Evolutionary conservation across 2,113 vertebrate genomes (phyloP), one percentile per base, ranked within the genome.

Genomic region (Catharus fuscescens): DNA sequence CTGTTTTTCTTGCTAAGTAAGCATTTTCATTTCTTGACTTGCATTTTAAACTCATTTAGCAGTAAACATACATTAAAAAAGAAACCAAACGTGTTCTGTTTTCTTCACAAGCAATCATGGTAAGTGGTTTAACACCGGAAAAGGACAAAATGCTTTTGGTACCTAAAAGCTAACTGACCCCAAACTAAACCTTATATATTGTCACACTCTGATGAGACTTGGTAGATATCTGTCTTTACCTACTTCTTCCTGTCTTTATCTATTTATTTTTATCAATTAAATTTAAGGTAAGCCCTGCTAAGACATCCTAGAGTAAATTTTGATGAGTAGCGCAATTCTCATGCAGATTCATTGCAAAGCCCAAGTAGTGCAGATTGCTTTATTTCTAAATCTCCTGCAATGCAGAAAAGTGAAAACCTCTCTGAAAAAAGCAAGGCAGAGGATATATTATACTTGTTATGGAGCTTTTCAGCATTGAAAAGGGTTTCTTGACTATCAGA

Each of bases 21-120:
- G 93, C 94, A 86, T 92, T 92, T 91, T 87, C 14, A 23, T 71
- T 82, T 93, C 70, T 95, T 82, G 45, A 77, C 74, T 97, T 85
- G 48, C 84, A 88, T 91, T 91, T 96, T 82, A 77, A 90, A 86
- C 28, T 91, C 67, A 73, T 86, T 88, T 88, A 80, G 76, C 76
- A 73, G 54, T 52, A 88, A 92, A 90, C 42, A 88, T 31, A 70
- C 38, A 70, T 85, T 77, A 20, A 94, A 86, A 81, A 86, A 93
- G 45, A 57, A 87, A 84, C 13, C 3, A 89, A 95, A 76, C 48
- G n/a, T 6, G 13, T 42, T 82, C 26, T 5, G 0, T 82, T 90
- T 94, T 80, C 50, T 52, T 92, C 69, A 70, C 34, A 91, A 73
- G 44, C 31, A 80, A 16, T 61, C 36, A 38, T 8, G 8, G 8